These are phyloP conservation scores for Globicephala melas DNA, from an alignment of 2,113 vertebrate species.

Conservation along the genomic window DNA sequence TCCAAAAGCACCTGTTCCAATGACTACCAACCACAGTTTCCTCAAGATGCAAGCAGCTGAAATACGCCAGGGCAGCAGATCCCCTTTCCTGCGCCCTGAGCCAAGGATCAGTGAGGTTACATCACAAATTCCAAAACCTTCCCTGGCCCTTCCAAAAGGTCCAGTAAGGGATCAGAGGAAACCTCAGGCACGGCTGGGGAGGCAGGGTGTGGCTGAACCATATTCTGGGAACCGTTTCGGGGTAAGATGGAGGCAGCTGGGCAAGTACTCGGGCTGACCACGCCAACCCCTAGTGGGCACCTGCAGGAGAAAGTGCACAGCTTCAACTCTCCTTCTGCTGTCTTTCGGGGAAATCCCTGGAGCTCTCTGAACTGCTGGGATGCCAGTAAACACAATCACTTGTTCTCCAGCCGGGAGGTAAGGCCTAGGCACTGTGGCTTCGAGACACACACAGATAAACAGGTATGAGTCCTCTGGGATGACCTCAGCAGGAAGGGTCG, in stretches of 20 bases:
- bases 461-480: not conserved
- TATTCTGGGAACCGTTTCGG: not conserved
- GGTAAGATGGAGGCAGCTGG: not conserved
- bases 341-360: not conserved
- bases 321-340: not conserved
- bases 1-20: not conserved
- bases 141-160: not conserved
- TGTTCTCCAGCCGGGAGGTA: rapidly evolving
- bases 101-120: not conserved
- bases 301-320: not conserved
- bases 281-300: not conserved
- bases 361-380: not conserved
- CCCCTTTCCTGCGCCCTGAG: not conserved
- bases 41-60: not conserved
- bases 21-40: not conserved
- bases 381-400: not conserved
- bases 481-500: not conserved
- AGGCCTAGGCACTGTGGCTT: not conserved
- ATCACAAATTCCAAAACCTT: not conserved
- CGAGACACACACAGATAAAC: not conserved
- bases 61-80: not conserved
- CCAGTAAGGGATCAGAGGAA: not conserved
- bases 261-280: not conserved
- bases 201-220: not conserved
- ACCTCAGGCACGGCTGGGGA: too few species aligned